Conservation (phyloP, 2,888 invertebrate genomes). For the Oasisia sp. region DNA sequence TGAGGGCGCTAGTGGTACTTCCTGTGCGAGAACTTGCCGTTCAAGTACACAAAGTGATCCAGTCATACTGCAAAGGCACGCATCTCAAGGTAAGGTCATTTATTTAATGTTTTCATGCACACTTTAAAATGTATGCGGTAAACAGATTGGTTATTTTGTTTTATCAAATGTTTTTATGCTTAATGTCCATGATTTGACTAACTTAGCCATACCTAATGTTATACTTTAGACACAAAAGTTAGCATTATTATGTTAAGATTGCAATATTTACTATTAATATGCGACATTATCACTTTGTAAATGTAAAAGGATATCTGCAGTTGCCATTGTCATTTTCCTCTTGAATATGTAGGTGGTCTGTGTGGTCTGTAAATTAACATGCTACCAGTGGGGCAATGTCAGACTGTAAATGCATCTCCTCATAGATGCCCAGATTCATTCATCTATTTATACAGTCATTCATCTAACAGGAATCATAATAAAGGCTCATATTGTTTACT, state of each 20-base stretch:
- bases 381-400: no score
- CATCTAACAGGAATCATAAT: no score
- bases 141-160: not conserved
- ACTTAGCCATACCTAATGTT: not conserved
- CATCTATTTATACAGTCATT: no score
- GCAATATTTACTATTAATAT: no score
- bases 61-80: slow-evolving; percentile 67
- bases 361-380: no score
- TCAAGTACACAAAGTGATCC: slow-evolving; percentile 87
- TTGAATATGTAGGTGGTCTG: not conserved
- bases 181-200: not conserved
- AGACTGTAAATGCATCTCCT: no score
- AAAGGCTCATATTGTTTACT: no score
- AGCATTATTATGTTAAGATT: not conserved
- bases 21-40: slow-evolving; percentile 91
- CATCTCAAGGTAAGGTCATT: slow-evolving; percentile 48
- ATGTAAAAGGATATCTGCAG: not conserved
- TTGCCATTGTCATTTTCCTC: not conserved
- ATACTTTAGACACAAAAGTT: not conserved
- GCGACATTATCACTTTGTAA: not conserved
- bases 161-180: not conserved
- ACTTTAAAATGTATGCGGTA: not conserved
- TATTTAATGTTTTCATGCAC: no score
- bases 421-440: no score
- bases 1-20: slow-evolving; percentile 86